Conservation (phyloP, 2,888 invertebrate species). For the Ctenicera cuprea region DNA sequence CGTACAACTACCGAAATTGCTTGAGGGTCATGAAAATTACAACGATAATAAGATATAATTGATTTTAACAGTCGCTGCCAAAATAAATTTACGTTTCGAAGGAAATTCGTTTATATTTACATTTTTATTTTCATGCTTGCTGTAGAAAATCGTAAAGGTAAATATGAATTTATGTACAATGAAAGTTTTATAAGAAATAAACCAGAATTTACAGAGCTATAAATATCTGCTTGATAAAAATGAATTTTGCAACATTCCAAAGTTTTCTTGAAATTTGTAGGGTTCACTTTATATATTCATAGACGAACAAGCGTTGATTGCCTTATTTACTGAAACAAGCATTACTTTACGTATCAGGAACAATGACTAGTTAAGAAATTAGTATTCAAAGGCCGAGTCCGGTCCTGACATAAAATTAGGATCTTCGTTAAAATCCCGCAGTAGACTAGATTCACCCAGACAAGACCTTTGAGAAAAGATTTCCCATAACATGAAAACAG, state of each 20-base stretch:
- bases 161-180: too few species aligned
- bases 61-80: too few species aligned
- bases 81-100: too few species aligned
- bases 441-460: conserved; percentile 13
- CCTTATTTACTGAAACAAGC: too few species aligned
- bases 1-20: background rate
- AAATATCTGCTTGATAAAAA: background rate
- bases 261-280: background rate
- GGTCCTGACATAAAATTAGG: conserved; percentile 26
- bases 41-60: background rate
- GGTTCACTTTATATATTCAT: too few species aligned
- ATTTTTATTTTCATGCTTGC: too few species aligned
- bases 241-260: background rate
- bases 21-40: background rate
- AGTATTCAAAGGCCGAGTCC: background rate
- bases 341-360: too few species aligned
- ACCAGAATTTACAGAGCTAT: too few species aligned
- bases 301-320: too few species aligned
- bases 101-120: too few species aligned
- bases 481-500: conserved; percentile 17
- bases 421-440: conserved; percentile 26
- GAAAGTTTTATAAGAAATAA: too few species aligned
- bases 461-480: conserved; percentile 23
- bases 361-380: background rate
- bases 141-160: too few species aligned